These are phyloP conservation scores for Donacobius atricapilla DNA, from an alignment of 2,113 vertebrate genomes.

Conservation along the genomic window DNA sequence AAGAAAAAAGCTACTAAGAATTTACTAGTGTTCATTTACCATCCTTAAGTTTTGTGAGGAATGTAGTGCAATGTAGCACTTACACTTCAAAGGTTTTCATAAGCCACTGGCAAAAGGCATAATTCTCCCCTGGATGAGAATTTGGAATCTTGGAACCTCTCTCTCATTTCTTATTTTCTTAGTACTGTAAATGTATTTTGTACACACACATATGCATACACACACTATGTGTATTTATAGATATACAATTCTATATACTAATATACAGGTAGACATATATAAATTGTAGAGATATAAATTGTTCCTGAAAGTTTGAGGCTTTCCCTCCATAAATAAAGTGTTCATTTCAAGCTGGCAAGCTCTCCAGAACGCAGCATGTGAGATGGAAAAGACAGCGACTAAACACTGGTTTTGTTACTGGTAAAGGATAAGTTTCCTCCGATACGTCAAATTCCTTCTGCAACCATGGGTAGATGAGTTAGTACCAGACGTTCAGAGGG, in stretches of 20 bases:
- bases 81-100: not conserved
- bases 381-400: not conserved
- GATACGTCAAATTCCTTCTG: not conserved
- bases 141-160: not conserved
- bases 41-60: not conserved
- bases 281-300: not conserved
- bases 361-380: accelerated
- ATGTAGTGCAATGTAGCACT: not conserved
- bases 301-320: not conserved
- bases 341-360: not conserved
- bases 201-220: not conserved
- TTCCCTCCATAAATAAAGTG: not conserved
- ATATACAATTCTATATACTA: not conserved
- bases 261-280: not conserved
- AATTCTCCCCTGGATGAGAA: not conserved
- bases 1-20: not conserved
- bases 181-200: not conserved
- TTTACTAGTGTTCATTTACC: not conserved
- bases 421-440: not conserved
- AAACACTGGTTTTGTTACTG: not conserved
- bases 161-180: not conserved
- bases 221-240: not conserved
- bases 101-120: not conserved
- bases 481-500: not conserved
- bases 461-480: not conserved